Evolutionary conservation across 1,140 invertebrate species (phyloP).

Genomic region (Temnothorax curvispinosus): DNA sequence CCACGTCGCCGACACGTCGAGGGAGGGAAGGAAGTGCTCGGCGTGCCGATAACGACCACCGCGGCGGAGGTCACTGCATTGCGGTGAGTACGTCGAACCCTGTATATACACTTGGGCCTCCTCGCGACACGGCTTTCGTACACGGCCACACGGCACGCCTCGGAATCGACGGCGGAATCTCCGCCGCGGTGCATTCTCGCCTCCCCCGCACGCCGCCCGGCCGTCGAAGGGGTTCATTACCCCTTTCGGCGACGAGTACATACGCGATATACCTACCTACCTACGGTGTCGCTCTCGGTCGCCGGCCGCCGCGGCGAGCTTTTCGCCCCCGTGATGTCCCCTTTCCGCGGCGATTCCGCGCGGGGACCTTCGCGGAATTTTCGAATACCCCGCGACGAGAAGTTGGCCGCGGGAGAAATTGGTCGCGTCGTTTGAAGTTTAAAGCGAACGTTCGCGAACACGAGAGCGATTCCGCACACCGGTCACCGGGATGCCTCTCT

Average conservation of each 20-base stretch:
- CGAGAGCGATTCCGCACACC: not conserved
- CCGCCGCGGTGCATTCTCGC: not conserved
- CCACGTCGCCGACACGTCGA: slow-evolving; percentile 62
- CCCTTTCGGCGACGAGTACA: slow-evolving; percentile 3
- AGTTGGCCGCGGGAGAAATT: not conserved
- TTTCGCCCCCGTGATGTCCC: not conserved
- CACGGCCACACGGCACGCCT: not conserved
- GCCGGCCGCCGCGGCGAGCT: not conserved
- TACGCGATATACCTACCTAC: too few species aligned
- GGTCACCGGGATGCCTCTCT: not conserved
- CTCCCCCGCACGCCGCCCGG: not conserved
- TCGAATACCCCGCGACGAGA: not conserved
- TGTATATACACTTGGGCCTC: not conserved
- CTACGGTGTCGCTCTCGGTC: not conserved
- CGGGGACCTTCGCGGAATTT: not conserved
- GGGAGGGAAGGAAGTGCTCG: slow-evolving; percentile 68
- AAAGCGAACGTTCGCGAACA: not conserved
- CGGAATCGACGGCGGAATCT: not conserved
- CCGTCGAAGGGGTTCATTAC: slow-evolving; percentile 55
- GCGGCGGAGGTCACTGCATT: slow-evolving; percentile 77
- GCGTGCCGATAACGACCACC: slow-evolving; percentile 65
- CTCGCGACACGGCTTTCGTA: not conserved
- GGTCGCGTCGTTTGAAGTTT: not conserved
- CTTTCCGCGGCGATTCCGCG: too few species aligned
- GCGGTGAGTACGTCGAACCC: slow-evolving; percentile 75